Percentiles rank a stretch among this genome's conserved stretches.
These are phyloP conservation scores for Gastrophysa polygoni DNA, from an alignment of 2,888 invertebrate species.

Conservation along the genomic window DNA sequence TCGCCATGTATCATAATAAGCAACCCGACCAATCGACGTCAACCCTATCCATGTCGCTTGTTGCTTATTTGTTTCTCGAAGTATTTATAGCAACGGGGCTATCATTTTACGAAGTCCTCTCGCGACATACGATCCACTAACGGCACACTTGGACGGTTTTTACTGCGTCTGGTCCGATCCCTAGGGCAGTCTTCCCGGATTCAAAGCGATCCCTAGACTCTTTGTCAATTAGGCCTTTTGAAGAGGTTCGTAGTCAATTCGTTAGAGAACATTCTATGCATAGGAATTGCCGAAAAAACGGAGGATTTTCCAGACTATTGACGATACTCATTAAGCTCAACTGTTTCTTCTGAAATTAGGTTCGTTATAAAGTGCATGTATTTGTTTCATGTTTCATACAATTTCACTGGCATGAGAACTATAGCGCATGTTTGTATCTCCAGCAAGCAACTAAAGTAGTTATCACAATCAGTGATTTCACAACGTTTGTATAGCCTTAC, in stretches of 20 bases:
- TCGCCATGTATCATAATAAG: no score
- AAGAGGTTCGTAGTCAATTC: slow-evolving; percentile 12
- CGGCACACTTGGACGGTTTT: slow-evolving; percentile 45
- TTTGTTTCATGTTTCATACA: no score
- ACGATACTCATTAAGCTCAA: neutral
- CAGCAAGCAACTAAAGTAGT: no score
- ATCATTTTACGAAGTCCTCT: slow-evolving; percentile 47
- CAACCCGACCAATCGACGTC: neutral
- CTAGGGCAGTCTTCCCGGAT: slow-evolving; percentile 42
- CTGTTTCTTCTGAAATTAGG: no score
- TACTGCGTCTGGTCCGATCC: slow-evolving; percentile 43
- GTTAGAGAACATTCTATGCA: slow-evolving; percentile 1
- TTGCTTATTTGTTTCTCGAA: slow-evolving; percentile 24
- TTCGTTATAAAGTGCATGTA: no score
- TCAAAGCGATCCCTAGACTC: slow-evolving; percentile 47
- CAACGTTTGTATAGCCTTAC: no score
- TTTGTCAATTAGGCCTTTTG: slow-evolving; percentile 43
- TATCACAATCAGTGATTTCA: no score
- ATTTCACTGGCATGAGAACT: no score
- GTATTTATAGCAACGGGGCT: slow-evolving; percentile 38
- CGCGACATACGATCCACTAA: slow-evolving; percentile 45
- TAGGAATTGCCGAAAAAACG: neutral
- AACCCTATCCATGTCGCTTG: slow-evolving; percentile 14
- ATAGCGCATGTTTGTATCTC: no score
- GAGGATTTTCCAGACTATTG: neutral